Conservation (phyloP, 1,140 invertebrate species). For the Pseudomyrmex cubaensis region DNA sequence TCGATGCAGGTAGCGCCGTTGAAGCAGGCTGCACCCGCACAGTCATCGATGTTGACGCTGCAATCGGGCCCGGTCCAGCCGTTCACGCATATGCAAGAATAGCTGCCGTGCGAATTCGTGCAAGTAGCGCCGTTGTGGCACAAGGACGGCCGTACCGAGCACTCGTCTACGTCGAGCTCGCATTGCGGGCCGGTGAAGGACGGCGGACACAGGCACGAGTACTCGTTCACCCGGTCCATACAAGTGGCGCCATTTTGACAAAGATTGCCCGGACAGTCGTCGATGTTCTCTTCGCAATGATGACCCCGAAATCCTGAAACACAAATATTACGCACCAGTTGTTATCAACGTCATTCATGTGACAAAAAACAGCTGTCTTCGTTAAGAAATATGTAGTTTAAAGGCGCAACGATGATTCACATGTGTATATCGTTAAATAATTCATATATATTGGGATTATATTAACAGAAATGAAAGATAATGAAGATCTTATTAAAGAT, state of each 20-base stretch:
- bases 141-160: conserved; percentile 91
- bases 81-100: conserved; percentile 98
- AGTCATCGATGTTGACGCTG: conserved; percentile 97
- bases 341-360: neutral
- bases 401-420: neutral
- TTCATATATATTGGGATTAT: neutral
- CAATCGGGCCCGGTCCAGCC: conserved; percentile 97
- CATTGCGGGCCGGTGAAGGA: conserved; percentile 95
- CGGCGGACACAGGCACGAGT: conserved; percentile 94
- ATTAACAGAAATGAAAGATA: neutral
- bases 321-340: conserved; percentile 59
- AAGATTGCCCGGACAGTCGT: conserved; percentile 95
- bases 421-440: no score
- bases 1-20: conserved; percentile 99
- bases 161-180: conserved; percentile 93
- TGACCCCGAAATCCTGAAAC: conserved; percentile 92
- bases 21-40: conserved; percentile 96
- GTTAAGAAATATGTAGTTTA: neutral
- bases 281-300: conserved; percentile 95
- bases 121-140: conserved; percentile 98
- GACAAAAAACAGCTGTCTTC: neutral
- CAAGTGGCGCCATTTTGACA: conserved; percentile 97
- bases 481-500: neutral
- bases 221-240: conserved; percentile 94
- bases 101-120: conserved; percentile 95